These are phyloP conservation scores for Xerus rutilus DNA, from an alignment of 2,797 vertebrate species.

Conservation along the genomic window DNA sequence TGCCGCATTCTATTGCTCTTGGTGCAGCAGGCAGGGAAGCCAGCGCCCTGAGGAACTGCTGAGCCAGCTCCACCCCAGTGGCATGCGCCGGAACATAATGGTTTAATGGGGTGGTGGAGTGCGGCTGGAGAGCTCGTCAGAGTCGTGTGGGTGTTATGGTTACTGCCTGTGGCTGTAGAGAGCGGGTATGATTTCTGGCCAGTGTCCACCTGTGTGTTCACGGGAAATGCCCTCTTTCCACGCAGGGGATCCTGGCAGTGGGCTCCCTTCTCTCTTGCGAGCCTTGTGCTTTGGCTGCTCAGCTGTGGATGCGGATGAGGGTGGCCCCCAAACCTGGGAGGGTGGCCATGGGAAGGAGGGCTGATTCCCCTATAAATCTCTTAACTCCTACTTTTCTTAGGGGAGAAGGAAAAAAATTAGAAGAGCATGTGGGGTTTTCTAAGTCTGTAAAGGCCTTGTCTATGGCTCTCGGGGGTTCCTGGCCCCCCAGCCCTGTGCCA, in stretches of 20 bases:
- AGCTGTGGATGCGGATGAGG: background rate
- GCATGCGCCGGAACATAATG: background rate
- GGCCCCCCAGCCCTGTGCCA: background rate
- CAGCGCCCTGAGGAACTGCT: background rate
- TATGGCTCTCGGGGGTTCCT: background rate
- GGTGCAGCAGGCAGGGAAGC: background rate
- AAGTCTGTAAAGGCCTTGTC: background rate
- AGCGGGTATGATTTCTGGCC: background rate
- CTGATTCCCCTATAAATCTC: background rate
- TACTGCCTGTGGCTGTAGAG: background rate
- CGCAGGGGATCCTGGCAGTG: background rate
- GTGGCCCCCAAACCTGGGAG: fast-evolving
- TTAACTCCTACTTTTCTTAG: constrained; percentile 32
- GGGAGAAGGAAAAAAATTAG: background rate
- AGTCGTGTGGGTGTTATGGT: fast-evolving
- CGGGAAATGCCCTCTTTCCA: background rate
- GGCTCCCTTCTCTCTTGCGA: background rate
- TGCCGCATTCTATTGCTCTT: background rate
- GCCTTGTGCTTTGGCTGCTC: background rate
- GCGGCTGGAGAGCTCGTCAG: background rate
- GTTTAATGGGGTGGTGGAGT: background rate
- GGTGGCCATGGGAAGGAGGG: background rate
- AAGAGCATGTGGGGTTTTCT: background rate
- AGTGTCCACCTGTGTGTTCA: background rate
- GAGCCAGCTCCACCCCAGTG: background rate